Conservation (phyloP, 2,797 vertebrate genomes). For the Pangasius djambal region DNA sequence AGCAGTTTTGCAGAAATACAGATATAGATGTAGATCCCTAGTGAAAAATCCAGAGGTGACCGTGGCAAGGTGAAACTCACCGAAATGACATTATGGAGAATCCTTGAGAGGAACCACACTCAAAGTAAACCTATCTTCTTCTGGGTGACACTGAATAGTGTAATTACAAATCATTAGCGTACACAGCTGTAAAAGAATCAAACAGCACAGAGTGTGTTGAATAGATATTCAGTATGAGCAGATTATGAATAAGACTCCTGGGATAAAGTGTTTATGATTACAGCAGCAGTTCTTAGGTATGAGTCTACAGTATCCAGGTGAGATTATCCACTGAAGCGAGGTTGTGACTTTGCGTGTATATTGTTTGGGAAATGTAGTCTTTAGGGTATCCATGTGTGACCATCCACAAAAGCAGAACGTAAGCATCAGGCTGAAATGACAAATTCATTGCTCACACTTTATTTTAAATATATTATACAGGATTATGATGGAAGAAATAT, state of each 20-base stretch:
- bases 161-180: not conserved
- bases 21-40: too few relatives aligned
- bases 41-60: not conserved
- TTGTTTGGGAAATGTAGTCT: not conserved
- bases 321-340: not conserved
- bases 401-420: not conserved
- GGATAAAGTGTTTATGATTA: conserved; percentile 12
- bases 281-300: not conserved
- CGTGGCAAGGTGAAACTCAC: not conserved
- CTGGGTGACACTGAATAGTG: not conserved
- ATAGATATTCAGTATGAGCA: not conserved
- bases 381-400: not conserved
- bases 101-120: not conserved
- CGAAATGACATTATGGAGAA: not conserved
- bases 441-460: not conserved
- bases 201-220: too few relatives aligned
- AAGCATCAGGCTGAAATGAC: not conserved
- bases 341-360: not conserved
- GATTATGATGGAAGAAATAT: not conserved
- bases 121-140: not conserved
- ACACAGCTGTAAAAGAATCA: not conserved
- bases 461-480: not conserved
- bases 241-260: not conserved
- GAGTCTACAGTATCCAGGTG: conserved; percentile 1
- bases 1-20: not conserved